These are phyloP conservation scores for Rhizoglyphus robini DNA, from an alignment of 1,140 invertebrate genomes.

Conservation along the genomic window DNA sequence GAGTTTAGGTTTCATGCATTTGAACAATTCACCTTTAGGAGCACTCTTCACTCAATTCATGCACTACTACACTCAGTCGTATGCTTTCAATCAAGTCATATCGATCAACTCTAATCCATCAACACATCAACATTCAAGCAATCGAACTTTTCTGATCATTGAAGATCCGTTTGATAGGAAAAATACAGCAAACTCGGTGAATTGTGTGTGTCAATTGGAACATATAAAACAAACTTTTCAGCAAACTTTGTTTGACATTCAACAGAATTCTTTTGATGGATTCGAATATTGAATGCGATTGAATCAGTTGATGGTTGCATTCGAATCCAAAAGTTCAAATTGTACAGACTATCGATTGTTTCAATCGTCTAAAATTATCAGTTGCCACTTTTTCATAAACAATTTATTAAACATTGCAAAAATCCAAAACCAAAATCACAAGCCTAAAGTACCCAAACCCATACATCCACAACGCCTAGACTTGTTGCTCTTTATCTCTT, in stretches of 20 bases:
- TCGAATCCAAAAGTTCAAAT: too few species aligned
- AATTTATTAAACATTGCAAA: too few species aligned
- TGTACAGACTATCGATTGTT: too few species aligned
- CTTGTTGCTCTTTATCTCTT: too few species aligned
- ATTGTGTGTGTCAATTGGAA: conserved; percentile 65
- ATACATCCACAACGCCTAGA: too few species aligned
- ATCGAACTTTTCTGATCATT: too few species aligned
- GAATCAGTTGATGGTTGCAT: too few species aligned
- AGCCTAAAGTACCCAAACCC: too few species aligned
- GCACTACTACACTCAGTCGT: conserved; percentile 62
- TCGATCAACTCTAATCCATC: conserved; percentile 48
- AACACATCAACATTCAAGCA: conserved; percentile 85
- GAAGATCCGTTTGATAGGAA: conserved; percentile 89
- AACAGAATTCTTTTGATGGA: neutral
- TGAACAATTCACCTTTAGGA: conserved; percentile 58
- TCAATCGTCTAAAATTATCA: too few species aligned
- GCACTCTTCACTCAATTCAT: conserved; percentile 78
- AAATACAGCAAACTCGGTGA: conserved; percentile 85
- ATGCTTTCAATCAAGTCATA: conserved; percentile 67
- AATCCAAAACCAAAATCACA: too few species aligned
- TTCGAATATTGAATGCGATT: too few species aligned
- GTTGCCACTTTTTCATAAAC: too few species aligned
- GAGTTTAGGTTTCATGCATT: conserved; percentile 37
- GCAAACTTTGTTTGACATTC: neutral
- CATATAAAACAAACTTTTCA: conserved; percentile 60